phyloP scores from a whole-genome alignment of 1,140 invertebrate species.

The Drosophila bocqueti region DNA sequence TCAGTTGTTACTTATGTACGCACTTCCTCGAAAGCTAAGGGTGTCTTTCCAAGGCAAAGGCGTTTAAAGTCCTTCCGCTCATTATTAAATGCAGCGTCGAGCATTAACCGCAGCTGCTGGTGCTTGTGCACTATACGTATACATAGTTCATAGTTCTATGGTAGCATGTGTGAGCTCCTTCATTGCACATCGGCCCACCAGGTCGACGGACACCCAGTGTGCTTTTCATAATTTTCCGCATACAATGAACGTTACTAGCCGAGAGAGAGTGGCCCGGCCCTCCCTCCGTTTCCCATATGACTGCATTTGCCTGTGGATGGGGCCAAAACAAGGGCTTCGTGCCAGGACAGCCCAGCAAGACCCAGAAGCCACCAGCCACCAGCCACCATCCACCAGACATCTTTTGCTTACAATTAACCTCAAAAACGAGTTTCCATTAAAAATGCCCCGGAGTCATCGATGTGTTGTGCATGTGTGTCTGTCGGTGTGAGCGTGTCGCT shows the following conservation, averaged over 20 bases:
- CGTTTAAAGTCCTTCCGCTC: constrained; percentile 68
- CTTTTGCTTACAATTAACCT: constrained; percentile 84
- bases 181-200: constrained; percentile 21
- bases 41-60: constrained; percentile 2
- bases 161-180: constrained; percentile 17
- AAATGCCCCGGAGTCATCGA: constrained; percentile 83
- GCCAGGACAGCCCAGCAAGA: constrained; percentile 5
- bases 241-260: constrained; percentile 67
- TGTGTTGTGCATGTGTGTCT: constrained; percentile 42
- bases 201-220: constrained; percentile 47
- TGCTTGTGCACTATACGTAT: not conserved
- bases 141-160: constrained; percentile 2
- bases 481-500: constrained; percentile 13
- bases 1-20: not conserved
- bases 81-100: constrained; percentile 67
- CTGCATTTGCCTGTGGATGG: constrained; percentile 46
- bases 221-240: constrained; percentile 69
- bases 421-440: constrained; percentile 85
- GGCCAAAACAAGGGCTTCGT: constrained; percentile 8
- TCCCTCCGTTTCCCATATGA: not conserved
- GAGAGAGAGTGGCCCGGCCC: constrained; percentile 39
- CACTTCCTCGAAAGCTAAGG: not conserved
- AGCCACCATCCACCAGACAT: constrained; percentile 26
- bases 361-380: not conserved
- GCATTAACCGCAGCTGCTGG: constrained; percentile 63